Base-by-base conservation (phyloP, 2,797 vertebrate species). In the Garrulus glandarius region DNA sequence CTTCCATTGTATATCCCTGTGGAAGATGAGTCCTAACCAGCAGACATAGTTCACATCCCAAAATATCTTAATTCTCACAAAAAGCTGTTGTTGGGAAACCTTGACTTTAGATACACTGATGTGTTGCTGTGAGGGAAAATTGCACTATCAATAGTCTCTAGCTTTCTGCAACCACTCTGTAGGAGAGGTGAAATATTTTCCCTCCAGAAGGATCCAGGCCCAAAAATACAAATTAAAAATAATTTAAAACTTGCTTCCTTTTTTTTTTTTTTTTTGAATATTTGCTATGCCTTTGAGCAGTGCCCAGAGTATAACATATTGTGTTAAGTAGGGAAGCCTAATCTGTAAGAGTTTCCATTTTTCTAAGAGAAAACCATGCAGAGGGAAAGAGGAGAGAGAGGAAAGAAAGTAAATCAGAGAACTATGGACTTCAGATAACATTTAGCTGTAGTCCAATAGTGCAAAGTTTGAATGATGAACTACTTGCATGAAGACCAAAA, bases 401-500 rank as follows among this genome's bases (percentile, higher is more conserved):
- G 34, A 67, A 57, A 84, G 39, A 27, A 57, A 41, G 29, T 78
- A 55, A 75, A 69, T 47, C 65, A 43, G 55, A 39, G 16, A 78
- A 1, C 47, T 55, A 0, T 15, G 15, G 55, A 50, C 20, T 78
- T 87, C 39, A 50, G n/a, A 29, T 77, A 75, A 49, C 61, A 22
- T 41, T 91, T 52, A 87, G 26, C n/a, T 70, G 0, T 52, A 55
- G 36, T 69, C 72, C 26, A 36, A 2, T 78, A 78, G 74, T 57
- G 27, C 17, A 17, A 15, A 87, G 47, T 71, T 86, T 89, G 57
- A 88, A 26, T 84, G 71, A 70, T 82, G 46, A 85, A 15, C 68
- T 88, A 27, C 39, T 36, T 83, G 7, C 65, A 53, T 68, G 61
- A 67, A 87, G 77, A 87, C 75, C 27, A 36, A 64, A 76, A 55